phyloP scores from a whole-genome alignment of 2,888 invertebrate species.

The Dynastes tityus region DNA sequence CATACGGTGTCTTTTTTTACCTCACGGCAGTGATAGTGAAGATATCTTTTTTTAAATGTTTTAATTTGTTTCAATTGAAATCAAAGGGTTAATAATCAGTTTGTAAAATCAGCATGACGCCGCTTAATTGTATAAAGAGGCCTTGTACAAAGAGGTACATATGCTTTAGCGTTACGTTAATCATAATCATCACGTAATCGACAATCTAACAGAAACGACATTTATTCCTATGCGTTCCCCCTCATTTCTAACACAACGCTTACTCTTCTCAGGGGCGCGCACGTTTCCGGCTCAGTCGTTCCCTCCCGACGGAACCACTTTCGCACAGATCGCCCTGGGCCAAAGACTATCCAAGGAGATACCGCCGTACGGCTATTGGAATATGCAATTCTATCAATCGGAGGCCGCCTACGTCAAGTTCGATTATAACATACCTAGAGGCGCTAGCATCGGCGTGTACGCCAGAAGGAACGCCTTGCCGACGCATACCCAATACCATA shows the following conservation, averaged over 20 bases:
- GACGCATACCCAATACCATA: constrained; percentile 97
- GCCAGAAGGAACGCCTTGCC: constrained; percentile 95
- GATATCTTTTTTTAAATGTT: no score
- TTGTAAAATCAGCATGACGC: not conserved
- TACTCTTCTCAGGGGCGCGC: constrained; percentile 79
- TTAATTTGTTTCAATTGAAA: not conserved
- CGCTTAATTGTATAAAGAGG: not conserved
- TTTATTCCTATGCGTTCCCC: not conserved
- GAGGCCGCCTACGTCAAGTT: constrained; percentile 95
- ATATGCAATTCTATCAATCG: constrained; percentile 96
- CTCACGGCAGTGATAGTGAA: no score
- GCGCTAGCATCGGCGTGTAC: constrained; percentile 95
- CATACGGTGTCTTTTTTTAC: no score
- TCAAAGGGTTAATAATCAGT: constrained; percentile 16
- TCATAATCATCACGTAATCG: constrained; percentile 8
- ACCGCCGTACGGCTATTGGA: constrained; percentile 96
- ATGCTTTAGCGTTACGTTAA: constrained; percentile 28
- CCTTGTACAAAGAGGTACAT: not conserved
- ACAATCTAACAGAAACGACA: constrained; percentile 3
- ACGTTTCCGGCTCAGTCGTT: constrained; percentile 92
- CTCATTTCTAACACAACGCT: constrained; percentile 36
- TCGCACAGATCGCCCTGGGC: constrained; percentile 90
- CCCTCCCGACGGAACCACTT: constrained; percentile 94
- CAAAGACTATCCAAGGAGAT: constrained; percentile 91
- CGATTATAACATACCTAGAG: constrained; percentile 93